Base-by-base conservation (phyloP, 2,888 invertebrate genomes). In the Apotomis capreana region DNA sequence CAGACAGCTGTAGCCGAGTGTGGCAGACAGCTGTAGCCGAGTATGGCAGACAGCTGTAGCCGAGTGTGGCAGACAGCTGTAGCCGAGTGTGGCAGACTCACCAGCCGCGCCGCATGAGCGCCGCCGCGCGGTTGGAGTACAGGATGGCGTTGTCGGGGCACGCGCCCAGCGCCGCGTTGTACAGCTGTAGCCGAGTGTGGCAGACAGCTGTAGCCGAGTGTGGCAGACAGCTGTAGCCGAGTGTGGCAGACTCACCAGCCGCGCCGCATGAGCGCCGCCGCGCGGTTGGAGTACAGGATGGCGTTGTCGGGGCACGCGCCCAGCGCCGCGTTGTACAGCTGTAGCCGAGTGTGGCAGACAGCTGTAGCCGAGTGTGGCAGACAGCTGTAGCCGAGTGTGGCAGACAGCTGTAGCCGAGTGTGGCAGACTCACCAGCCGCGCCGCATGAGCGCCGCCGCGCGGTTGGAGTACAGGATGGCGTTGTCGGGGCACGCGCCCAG, bases 271-370 rank as follows among this genome's bases (percentile, higher is more conserved):
- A 96, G 95, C 46, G 97, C 97, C 10, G 96, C 97, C 46, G 98
- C 99, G 76, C 99, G 94, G 88, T 98, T 98, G 59, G 97, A 96
- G 90, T 97, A 97, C 55, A 99, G 94, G 69, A 98, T 95, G 69
- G 98, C 96, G 79, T 96, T 95, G 77, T 94, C 91, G 1, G 96
- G 95, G 75, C 95, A 95, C 73, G 94, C 84, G 46, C 94, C 92
- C 13, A 98, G n/a, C 94, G 5, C 97, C 79, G 95, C 94, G 84
- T 97, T 96, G 83, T 97, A 97, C 46, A 95, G 85, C 74, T 92
- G 91, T 8, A 44, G 5, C 44, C 15, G 15, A 15, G 15, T 15
- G 15, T 15, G 15, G 15, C 15, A 15, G 15, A 15, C 15, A 15
- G 15, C 15, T 15, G 15, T 15, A 15, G 15, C 15, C 15, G 15